These are phyloP conservation scores for Pristis pectinata DNA, from an alignment of 2,797 vertebrate species.

Conservation along the genomic window DNA sequence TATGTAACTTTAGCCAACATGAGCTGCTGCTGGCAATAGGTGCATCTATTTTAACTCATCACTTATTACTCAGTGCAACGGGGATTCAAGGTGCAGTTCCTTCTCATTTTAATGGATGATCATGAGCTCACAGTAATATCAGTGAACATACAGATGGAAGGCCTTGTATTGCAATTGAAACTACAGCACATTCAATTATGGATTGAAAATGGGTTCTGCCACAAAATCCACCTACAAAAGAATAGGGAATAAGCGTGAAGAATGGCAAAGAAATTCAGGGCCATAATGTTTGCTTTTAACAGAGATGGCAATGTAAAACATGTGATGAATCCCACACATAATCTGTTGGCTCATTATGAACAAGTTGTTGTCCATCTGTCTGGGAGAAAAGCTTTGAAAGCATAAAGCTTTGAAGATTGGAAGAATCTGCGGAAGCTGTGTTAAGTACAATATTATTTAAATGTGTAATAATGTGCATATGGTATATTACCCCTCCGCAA, in stretches of 20 bases:
- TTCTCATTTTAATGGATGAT: neutral
- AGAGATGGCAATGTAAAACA: neutral
- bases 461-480: neutral
- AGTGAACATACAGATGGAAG: neutral
- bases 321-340: neutral
- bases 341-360: neutral
- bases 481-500: neutral
- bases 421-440: neutral
- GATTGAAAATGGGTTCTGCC: neutral
- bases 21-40: neutral
- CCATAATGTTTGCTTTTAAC: neutral
- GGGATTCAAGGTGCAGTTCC: neutral
- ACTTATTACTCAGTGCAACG: neutral
- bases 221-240: neutral
- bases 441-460: neutral
- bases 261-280: neutral
- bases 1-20: neutral
- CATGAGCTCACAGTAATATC: neutral
- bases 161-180: neutral
- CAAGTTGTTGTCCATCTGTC: constrained; percentile 1
- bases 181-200: neutral
- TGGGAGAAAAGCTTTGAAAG: neutral
- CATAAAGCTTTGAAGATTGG: neutral
- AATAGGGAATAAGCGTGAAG: neutral
- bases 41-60: neutral